These are phyloP conservation scores for Cherax destructor DNA, from an alignment of 1,140 invertebrate species.

Conservation along the genomic window DNA sequence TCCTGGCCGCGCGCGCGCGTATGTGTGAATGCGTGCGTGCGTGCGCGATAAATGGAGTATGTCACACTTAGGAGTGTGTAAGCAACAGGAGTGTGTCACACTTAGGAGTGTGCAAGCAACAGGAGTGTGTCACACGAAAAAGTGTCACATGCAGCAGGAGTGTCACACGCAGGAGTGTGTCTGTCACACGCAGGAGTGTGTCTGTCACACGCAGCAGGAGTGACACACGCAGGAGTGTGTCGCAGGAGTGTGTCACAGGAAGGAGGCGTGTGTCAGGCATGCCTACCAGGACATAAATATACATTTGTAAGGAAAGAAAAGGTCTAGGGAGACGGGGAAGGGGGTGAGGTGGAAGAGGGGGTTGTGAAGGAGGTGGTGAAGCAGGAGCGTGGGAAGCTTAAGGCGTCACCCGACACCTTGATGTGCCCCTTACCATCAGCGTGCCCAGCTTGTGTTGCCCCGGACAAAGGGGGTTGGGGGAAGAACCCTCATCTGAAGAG, in stretches of 20 bases:
- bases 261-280: too few relatives aligned
- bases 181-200: too few relatives aligned
- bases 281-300: too few relatives aligned
- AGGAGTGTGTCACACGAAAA: not conserved
- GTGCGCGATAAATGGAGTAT: not conserved
- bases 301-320: too few relatives aligned
- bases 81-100: too few relatives aligned
- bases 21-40: not conserved
- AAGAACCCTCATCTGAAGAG: not conserved
- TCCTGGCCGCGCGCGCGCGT: not conserved
- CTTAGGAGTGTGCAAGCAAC: too few relatives aligned
- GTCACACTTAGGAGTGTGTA: not conserved
- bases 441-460: not conserved
- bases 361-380: not conserved
- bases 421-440: not conserved
- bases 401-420: slow-evolving; percentile 26
- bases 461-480: slow-evolving; percentile 9
- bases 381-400: slow-evolving; percentile 24
- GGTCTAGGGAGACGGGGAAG: not conserved
- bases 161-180: too few relatives aligned
- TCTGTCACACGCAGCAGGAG: too few relatives aligned
- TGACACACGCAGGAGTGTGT: too few relatives aligned
- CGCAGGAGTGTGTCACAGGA: too few relatives aligned
- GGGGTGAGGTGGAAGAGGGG: not conserved
- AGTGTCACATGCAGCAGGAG: not conserved